Evolutionary conservation across 2,113 vertebrate species (phyloP).

Genomic region (Thryonomys swinderianus): DNA sequence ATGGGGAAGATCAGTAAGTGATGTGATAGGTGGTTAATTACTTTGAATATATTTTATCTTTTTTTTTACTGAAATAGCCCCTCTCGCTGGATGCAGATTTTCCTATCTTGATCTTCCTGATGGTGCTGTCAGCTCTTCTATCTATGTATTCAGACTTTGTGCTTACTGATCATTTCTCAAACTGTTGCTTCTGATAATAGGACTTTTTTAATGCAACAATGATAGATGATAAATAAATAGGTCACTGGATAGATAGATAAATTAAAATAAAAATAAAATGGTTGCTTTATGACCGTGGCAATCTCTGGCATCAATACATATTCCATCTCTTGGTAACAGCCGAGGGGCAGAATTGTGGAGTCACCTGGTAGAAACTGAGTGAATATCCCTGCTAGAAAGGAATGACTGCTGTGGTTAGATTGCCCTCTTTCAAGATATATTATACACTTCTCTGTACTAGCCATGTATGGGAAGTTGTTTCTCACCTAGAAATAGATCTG

Average conservation of each 20-base stretch:
- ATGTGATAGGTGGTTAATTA: background rate
- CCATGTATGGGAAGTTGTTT: background rate
- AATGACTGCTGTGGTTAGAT: background rate
- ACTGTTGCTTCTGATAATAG: background rate
- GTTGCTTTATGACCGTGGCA: background rate
- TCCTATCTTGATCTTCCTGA: background rate
- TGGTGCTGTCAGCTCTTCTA: background rate
- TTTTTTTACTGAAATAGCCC: background rate
- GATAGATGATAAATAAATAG: background rate
- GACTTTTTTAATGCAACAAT: background rate
- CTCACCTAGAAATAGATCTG: background rate
- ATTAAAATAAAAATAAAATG: background rate
- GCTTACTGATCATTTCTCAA: background rate
- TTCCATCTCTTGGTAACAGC: background rate
- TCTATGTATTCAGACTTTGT: background rate
- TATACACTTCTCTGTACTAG: background rate
- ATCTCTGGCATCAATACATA: background rate
- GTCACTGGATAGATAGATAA: background rate
- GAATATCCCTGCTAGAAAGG: background rate
- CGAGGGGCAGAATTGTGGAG: background rate
- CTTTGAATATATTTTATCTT: background rate
- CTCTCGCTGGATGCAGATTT: background rate
- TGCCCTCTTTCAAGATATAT: background rate
- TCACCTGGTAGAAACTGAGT: background rate
- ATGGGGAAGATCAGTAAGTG: background rate